Conservation (phyloP, 2,113 vertebrate species). For the Carettochelys insculpta region DNA sequence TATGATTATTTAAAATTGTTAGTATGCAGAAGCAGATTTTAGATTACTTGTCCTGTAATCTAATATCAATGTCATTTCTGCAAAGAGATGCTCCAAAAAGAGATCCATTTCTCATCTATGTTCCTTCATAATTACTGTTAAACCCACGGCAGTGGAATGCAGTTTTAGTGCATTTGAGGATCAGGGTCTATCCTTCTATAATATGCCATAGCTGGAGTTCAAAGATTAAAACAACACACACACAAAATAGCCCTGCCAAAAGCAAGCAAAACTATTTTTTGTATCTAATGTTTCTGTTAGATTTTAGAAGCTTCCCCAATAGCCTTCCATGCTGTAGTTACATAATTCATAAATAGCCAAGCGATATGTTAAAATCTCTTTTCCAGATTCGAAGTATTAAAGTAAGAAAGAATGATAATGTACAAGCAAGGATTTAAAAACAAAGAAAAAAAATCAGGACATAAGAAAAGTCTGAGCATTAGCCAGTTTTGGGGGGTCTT, state of each 20-base stretch:
- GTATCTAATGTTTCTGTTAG: background rate
- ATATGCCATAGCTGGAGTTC: background rate
- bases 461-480: accelerated
- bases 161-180: accelerated
- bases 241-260: background rate
- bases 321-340: background rate
- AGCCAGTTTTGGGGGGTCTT: background rate
- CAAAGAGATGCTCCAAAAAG: background rate
- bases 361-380: background rate
- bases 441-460: background rate
- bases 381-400: background rate
- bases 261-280: background rate
- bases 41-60: background rate
- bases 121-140: accelerated
- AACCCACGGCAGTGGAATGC: background rate
- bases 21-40: background rate
- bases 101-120: background rate
- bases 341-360: conserved; percentile 15
- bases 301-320: background rate
- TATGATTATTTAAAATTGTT: background rate
- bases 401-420: background rate
- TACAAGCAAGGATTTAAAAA: background rate
- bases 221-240: background rate
- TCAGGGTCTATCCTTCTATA: background rate
- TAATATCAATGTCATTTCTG: background rate